Conservation (phyloP, 2,888 invertebrate genomes). For the Fragum whitleyi region DNA sequence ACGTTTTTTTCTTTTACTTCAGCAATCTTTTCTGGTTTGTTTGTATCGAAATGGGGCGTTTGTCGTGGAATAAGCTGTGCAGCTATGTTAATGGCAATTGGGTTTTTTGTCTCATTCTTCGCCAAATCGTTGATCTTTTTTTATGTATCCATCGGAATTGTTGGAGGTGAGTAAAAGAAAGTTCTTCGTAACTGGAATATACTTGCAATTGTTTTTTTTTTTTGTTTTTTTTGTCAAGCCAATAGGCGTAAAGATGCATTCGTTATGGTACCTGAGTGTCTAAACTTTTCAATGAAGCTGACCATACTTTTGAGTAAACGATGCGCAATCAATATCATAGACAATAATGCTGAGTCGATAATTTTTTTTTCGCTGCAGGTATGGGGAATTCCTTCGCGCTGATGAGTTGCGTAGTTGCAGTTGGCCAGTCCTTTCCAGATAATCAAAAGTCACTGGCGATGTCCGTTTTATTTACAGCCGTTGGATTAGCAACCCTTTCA, state of each 20-base stretch:
- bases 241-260: too few species aligned
- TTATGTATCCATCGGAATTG: neutral
- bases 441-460: neutral
- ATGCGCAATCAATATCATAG: too few species aligned
- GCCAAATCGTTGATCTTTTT: neutral
- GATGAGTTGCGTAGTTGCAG: neutral
- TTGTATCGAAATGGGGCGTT: neutral
- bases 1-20: too few species aligned
- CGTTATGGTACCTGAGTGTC: too few species aligned
- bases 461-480: neutral
- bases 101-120: constrained; percentile 1
- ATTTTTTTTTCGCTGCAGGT: neutral
- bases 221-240: too few species aligned
- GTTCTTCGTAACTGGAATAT: too few species aligned
- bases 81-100: neutral
- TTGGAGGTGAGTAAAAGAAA: constrained; percentile 7
- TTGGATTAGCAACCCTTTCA: neutral
- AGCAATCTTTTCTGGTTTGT: neutral
- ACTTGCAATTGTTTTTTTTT: too few species aligned
- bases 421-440: constrained; percentile 6
- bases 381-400: neutral
- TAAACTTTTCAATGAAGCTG: too few species aligned
- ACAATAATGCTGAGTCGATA: too few species aligned
- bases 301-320: too few species aligned
- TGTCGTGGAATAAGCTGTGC: neutral